Evolutionary conservation across 2,888 invertebrate genomes (phyloP).

Genomic region (Corbicula japonica): DNA sequence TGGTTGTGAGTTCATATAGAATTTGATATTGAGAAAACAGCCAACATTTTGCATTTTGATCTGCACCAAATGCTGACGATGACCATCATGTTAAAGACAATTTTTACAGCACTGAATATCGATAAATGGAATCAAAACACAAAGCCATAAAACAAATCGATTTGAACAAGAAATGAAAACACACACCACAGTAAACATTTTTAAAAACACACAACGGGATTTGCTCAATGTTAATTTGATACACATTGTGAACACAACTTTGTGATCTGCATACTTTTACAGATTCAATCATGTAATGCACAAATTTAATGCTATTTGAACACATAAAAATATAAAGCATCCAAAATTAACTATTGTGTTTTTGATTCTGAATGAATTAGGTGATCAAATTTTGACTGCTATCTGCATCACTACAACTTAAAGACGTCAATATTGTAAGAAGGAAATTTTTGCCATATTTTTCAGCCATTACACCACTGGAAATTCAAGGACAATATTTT

Average conservation of each 20-base stretch:
- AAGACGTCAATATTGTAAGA: background rate
- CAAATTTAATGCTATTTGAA: too few species aligned
- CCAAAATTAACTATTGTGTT: too few species aligned
- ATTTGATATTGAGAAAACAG: background rate
- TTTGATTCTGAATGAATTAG: background rate
- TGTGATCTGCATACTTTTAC: too few species aligned
- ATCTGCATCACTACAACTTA: slow-evolving; percentile 11
- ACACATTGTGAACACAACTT: background rate
- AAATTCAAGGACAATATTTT: slow-evolving; percentile 28
- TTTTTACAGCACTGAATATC: background rate
- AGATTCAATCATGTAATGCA: background rate
- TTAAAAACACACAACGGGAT: background rate
- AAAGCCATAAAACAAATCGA: background rate
- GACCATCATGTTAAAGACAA: too few species aligned
- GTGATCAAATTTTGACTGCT: slow-evolving; percentile 20
- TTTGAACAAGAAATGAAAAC: background rate
- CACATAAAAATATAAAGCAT: background rate
- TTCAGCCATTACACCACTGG: slow-evolving; percentile 35
- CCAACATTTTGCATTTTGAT: too few species aligned
- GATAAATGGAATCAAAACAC: background rate
- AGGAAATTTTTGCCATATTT: slow-evolving; percentile 1
- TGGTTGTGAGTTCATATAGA: background rate
- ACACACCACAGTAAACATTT: background rate
- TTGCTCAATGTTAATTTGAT: background rate
- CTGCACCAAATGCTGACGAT: too few species aligned